Base-by-base conservation (phyloP, 2,888 invertebrate species). In the Uropetala carovei region DNA sequence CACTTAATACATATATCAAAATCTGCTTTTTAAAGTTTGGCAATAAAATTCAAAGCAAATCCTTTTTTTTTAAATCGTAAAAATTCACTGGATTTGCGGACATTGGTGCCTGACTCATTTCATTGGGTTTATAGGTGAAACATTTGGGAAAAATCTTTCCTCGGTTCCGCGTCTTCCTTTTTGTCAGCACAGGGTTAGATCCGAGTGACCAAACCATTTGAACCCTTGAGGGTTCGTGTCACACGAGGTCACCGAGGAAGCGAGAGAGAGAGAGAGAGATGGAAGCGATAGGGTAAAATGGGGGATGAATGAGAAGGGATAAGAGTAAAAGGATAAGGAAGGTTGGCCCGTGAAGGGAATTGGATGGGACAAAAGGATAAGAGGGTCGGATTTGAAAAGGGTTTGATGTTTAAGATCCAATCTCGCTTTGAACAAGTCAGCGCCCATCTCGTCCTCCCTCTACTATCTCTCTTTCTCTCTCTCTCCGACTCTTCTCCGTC, bases 361-460 rank as follows among this genome's bases (percentile, higher is more conserved):
- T 43, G 43, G 43, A 57, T 18, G 83, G 56, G 83, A 83, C 18
- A 57, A 56, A 57, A 43, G n/a, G 83, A 83, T 83, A 56, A 83
- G 83, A 43, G 83, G n/a, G 57, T n/a, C 56, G 83, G n/a, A 43
- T n/a, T n/a, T 83, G 83, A 83, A 83, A 56, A 57, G 83, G 83
- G 56, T 83, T 83, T 83, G 83, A 83, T 83, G 83, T 56, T 83
- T 83, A 56, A 57, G 83, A 83, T 57, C 83, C 18, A 83, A 83
- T 83, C 83, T 57, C 18, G 83, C 13, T 83, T 57, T n/a, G 83
- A 83, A 56, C 83, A 43, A 57, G 57, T 83, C 83, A 83, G 57
- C 83, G 18, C 0, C 14, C 83, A 57, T n/a, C 57, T n/a, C n/a
- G 57, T n/a, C 57, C 56, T 57, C 11, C 57, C 57, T 18, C 13